A percentile compares a stretch with the other conserved stretches of the same genome.
phyloP scores from a whole-genome alignment of 1,140 invertebrate species.

The Campoletis sonorensis region DNA sequence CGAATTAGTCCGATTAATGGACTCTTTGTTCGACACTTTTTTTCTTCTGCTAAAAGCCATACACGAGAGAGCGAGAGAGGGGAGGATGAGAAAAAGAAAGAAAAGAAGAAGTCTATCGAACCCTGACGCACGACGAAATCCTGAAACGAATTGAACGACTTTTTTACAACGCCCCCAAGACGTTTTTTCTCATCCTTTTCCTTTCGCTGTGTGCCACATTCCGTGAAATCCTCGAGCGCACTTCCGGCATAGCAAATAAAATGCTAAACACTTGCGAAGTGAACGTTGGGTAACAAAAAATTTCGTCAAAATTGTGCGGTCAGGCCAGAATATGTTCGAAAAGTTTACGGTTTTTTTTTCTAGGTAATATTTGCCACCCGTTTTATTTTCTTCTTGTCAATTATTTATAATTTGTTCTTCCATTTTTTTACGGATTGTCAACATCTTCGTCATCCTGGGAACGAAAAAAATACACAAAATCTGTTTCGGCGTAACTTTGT shows the following conservation, averaged over 20 bases:
- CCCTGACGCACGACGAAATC: slow-evolving; percentile 3
- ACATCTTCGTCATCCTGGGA: too few relatives aligned
- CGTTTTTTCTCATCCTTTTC: too few relatives aligned
- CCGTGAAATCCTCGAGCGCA: not conserved
- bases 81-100: not conserved
- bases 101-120: not conserved
- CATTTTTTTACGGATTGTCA: too few relatives aligned
- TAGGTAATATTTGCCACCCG: too few relatives aligned
- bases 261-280: not conserved
- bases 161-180: not conserved
- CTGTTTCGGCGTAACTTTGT: too few relatives aligned
- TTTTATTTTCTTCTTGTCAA: too few relatives aligned
- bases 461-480: too few relatives aligned
- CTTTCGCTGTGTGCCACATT: not conserved
- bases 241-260: not conserved
- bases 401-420: too few relatives aligned
- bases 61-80: not conserved
- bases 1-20: not conserved
- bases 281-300: not conserved
- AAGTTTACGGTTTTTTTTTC: not conserved
- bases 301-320: too few relatives aligned
- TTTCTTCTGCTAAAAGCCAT: too few relatives aligned
- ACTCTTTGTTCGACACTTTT: not conserved
- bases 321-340: not conserved
- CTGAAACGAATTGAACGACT: not conserved